Conservation (phyloP, 2,888 invertebrate genomes). For the Eristalis tenax region DNA sequence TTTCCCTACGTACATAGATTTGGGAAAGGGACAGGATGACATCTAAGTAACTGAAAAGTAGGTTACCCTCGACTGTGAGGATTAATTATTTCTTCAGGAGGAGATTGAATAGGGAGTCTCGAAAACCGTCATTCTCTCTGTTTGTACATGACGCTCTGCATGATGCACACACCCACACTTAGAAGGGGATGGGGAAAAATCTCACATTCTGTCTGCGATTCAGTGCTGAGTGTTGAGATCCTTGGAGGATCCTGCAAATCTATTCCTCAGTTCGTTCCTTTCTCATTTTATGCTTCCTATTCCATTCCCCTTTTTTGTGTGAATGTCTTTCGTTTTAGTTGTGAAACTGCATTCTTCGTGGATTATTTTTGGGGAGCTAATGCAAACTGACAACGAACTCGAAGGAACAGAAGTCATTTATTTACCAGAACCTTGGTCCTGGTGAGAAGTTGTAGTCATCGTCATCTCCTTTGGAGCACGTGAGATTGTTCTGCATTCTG, state of each 20-base stretch:
- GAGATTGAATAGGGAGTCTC: conserved; percentile 62
- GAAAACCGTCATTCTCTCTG: conserved; percentile 17
- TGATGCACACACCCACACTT: neutral
- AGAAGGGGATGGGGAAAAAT: conserved; percentile 13
- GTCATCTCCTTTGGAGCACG: neutral
- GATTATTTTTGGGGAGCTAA: conserved; percentile 30
- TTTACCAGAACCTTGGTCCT: conserved; percentile 2
- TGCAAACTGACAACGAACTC: conserved; percentile 4
- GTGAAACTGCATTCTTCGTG: neutral
- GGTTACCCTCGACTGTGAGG: conserved; percentile 29
- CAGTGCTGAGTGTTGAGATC: neutral
- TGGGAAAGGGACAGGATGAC: neutral
- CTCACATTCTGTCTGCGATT: conserved; percentile 50
- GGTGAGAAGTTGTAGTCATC: neutral
- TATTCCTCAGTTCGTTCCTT: conserved; percentile 1
- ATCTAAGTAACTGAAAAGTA: conserved; percentile 32
- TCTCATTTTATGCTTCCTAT: neutral
- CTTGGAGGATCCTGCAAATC: neutral
- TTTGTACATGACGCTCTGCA: conserved; percentile 38
- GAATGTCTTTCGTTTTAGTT: neutral
- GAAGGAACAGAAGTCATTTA: conserved; percentile 24
- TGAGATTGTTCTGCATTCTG: neutral
- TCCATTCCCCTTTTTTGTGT: too few relatives aligned
- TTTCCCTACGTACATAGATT: conserved; percentile 37
- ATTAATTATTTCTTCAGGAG: conserved; percentile 61